These are phyloP conservation scores for Halesus radiatus DNA, from an alignment of 1,140 invertebrate genomes.

Conservation along the genomic window DNA sequence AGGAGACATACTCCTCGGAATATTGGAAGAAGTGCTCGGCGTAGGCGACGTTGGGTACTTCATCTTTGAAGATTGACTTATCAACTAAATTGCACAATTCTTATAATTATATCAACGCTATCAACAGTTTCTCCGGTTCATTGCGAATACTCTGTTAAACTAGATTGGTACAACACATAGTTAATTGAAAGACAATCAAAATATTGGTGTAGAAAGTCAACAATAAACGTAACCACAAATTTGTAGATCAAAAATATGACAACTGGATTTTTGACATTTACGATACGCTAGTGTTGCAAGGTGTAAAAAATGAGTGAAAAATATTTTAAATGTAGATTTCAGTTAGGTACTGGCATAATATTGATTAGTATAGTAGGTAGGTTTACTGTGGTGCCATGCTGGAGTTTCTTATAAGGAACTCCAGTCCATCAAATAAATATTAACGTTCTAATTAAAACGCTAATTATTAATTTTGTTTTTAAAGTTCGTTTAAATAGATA, in stretches of 20 bases:
- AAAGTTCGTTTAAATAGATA: no score
- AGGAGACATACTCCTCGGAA: conserved; percentile 70
- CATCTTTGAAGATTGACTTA: conserved; percentile 62
- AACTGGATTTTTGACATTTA: conserved; percentile 25
- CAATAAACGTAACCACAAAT: conserved; percentile 5
- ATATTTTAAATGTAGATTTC: no score
- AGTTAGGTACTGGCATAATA: no score
- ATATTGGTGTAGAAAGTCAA: background rate
- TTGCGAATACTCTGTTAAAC: background rate
- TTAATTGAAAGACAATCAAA: background rate
- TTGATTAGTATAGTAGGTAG: no score
- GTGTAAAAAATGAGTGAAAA: background rate
- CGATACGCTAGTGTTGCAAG: background rate
- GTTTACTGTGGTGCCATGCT: no score
- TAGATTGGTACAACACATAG: background rate
- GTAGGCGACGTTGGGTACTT: conserved; percentile 78
- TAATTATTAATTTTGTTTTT: no score
- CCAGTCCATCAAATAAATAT: no score
- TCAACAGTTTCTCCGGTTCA: background rate
- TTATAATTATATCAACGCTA: background rate
- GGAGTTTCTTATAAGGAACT: no score
- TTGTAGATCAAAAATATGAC: conserved; percentile 1
- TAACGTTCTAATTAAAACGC: no score
- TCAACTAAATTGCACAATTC: conserved; percentile 1
- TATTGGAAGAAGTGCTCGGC: conserved; percentile 64